Evolutionary conservation across 2,888 invertebrate species (phyloP).

Genomic region (Ommatoiulus sabulosus): DNA sequence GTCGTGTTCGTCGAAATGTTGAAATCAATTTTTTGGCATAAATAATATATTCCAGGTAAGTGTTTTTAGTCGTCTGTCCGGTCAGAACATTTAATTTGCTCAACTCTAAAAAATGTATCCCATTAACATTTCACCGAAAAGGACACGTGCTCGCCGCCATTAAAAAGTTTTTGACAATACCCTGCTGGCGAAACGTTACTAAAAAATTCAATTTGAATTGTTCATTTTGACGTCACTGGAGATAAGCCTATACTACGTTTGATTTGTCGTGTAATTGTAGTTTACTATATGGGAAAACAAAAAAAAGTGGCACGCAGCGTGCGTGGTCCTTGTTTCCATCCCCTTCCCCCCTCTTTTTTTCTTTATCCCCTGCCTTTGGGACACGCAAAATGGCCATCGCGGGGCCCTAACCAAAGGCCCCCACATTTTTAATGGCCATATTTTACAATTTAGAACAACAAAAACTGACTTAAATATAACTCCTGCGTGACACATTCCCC

Average conservation of each 20-base stretch:
- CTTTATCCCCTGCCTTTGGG: conserved; percentile 13
- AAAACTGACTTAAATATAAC: conserved; percentile 40
- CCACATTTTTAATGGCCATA: conserved; percentile 39
- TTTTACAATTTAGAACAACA: conserved; percentile 36
- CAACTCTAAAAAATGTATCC: no score
- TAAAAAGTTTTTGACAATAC: not conserved
- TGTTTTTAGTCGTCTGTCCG: no score
- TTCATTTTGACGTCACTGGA: not conserved
- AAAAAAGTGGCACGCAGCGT: not conserved
- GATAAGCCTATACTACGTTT: not conserved
- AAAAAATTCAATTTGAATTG: not conserved
- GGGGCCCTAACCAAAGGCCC: conserved; percentile 17
- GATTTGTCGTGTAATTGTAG: not conserved
- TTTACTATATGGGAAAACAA: conserved; percentile 11
- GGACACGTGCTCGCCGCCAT: no score
- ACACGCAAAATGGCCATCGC: conserved; percentile 8
- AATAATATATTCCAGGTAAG: no score
- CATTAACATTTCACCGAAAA: no score
- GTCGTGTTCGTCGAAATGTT: no score
- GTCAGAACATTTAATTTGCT: no score
- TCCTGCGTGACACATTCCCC: conserved; percentile 30
- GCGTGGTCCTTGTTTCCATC: not conserved
- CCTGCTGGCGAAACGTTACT: not conserved
- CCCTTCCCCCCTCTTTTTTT: not conserved
- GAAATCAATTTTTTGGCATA: no score